Base-by-base conservation (phyloP, 2,888 invertebrate species). In the Caenorhabditis afra region DNA sequence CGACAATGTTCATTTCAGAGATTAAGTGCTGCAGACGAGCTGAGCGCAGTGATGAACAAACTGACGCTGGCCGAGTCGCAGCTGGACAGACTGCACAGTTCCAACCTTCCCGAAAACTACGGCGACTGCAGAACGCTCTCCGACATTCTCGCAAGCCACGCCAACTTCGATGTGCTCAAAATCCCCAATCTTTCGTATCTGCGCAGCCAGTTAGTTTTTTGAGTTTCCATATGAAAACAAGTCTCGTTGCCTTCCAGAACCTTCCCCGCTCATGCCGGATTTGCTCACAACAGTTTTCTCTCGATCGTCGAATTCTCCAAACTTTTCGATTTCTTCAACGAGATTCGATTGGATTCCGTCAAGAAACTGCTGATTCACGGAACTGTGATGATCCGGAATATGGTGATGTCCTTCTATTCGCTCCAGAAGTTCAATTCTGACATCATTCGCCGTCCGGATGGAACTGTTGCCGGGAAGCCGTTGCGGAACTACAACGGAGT, bases 401-500 rank as follows among this genome's bases (percentile, higher is more conserved):
- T 66, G 18, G 49, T 66, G 22, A 66, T 57, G 57, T 47, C 57
- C 1, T 57, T 55, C 20, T n/a, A 49, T 18, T 66, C 66, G 18
- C 35, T 66, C 14, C 57, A 44, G 0, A 57, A 22, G 3, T 66
- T 66, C 18, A 20, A 66, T 16, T 57, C 66, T 16, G 66, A 66
- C 37, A 45, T 18, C 12, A 49, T 66, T 18, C 66, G 66, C 5
- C n/a, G 66, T 18, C 47, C 47, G 4, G 66, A 66, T 57, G 66
- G 66, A 8, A 16, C 57, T 1, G 23, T 57, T 22, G 57, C 57
- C 0, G 66, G 66, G 7, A 66, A 68, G 29, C 68, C 59, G 14
- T 16, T 58, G 50, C 35, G 49, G 39, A 66, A 66, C 23, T 66
- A 66, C 35, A 59, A 59, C 35, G 59, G 66, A 57, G 14, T 67